Evolutionary conservation across 2,113 vertebrate genomes (phyloP).

Genomic region (Cyanoramphus novaezelandiae): DNA sequence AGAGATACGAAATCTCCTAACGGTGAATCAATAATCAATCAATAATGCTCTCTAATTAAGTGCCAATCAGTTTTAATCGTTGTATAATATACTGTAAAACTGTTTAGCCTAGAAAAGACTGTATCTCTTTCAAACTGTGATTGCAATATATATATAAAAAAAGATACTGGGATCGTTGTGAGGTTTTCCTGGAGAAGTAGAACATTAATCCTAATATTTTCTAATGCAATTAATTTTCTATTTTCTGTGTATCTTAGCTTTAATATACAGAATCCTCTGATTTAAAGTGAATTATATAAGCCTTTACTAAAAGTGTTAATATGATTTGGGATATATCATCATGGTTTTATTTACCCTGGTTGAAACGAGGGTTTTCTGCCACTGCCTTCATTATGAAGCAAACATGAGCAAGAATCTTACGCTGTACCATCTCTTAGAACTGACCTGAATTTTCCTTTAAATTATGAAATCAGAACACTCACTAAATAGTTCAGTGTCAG

Average conservation of each 20-base stretch:
- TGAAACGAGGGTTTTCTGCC: background rate
- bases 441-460: background rate
- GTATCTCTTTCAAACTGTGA: background rate
- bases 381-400: background rate
- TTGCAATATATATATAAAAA: background rate
- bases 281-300: background rate
- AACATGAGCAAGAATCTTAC: background rate
- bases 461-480: background rate
- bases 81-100: background rate
- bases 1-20: background rate
- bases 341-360: rapidly evolving
- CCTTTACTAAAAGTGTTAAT: background rate
- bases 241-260: background rate
- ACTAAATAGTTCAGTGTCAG: background rate
- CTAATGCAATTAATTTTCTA: background rate
- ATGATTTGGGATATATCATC: background rate
- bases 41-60: background rate
- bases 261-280: background rate
- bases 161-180: background rate
- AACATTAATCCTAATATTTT: background rate
- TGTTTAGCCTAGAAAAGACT: background rate
- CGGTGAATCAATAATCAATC: constrained; percentile 37
- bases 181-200: background rate
- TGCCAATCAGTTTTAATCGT: background rate
- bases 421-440: background rate